Evolutionary conservation across 2,888 invertebrate species (phyloP).

Genomic region (Paralinhomoeus sp.): DNA sequence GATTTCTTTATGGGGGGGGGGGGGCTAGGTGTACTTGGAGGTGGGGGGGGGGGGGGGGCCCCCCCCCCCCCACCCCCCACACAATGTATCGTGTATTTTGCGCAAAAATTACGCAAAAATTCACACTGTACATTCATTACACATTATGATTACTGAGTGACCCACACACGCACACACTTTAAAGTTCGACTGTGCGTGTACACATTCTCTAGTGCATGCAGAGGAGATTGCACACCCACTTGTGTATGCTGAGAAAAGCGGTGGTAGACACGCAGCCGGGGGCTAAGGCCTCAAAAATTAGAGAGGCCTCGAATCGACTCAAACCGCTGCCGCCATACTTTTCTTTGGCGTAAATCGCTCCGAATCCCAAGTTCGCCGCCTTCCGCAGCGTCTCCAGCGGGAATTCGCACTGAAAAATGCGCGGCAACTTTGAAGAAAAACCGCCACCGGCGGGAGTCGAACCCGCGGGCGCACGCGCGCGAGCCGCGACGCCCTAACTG

Average conservation of each 20-base stretch:
- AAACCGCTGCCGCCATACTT: slow-evolving; percentile 35
- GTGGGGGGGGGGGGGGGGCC: too few relatives aligned
- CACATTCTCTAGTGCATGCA: too few relatives aligned
- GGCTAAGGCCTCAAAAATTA: slow-evolving; percentile 37
- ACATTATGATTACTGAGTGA: too few relatives aligned
- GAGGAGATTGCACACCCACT: too few relatives aligned
- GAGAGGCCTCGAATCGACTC: slow-evolving; percentile 32
- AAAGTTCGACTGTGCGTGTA: too few relatives aligned
- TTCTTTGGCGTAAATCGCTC: slow-evolving; percentile 34
- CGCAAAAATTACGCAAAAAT: too few relatives aligned
- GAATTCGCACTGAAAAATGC: slow-evolving; percentile 27
- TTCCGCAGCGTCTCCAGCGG: slow-evolving; percentile 33
- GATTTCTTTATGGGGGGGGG: too few relatives aligned
- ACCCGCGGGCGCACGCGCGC: background rate
- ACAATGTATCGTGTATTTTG: too few relatives aligned
- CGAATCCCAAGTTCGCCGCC: slow-evolving; percentile 36
- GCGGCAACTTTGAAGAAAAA: background rate
- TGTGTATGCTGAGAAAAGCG: slow-evolving; percentile 38
- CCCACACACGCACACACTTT: too few relatives aligned
- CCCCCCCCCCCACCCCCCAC: too few relatives aligned
- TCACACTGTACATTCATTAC: too few relatives aligned
- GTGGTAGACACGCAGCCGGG: slow-evolving; percentile 36
- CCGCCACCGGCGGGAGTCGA: background rate
- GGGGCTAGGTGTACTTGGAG: too few relatives aligned
- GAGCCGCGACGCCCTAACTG: background rate